Evolutionary conservation across 2,888 invertebrate species (phyloP).

Genomic region (Drosophila lutescens): DNA sequence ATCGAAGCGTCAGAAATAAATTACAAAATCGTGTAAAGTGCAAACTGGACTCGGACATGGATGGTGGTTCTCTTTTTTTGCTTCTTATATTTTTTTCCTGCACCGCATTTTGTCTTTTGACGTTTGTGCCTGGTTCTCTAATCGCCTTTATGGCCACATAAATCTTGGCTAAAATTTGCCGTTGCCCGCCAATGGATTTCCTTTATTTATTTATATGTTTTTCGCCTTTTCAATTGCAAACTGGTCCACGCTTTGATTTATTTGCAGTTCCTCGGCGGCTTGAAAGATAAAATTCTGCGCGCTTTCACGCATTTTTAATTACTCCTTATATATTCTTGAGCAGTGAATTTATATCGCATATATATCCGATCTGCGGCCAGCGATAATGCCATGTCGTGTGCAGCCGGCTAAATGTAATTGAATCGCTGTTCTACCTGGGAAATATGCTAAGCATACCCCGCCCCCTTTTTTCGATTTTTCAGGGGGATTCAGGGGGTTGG

Average conservation of each 20-base stretch:
- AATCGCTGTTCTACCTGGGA: conserved; percentile 55
- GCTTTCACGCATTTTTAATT: conserved; percentile 77
- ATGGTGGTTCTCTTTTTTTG: conserved; percentile 15
- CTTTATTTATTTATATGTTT: conserved; percentile 45
- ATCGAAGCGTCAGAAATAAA: conserved; percentile 80
- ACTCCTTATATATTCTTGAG: conserved; percentile 1
- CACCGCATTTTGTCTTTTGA: conserved; percentile 58
- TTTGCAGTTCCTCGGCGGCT: conserved; percentile 57
- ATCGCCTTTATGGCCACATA: conserved; percentile 81
- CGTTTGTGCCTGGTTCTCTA: conserved; percentile 68
- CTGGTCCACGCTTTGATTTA: conserved; percentile 79
- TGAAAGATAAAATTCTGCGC: conserved; percentile 65
- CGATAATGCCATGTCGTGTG: conserved; percentile 55
- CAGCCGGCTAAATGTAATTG: conserved; percentile 62
- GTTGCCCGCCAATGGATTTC: conserved; percentile 71
- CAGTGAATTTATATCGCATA: neutral
- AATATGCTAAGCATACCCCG: conserved; percentile 64
- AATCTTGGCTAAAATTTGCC: conserved; percentile 75
- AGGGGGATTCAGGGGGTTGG: neutral
- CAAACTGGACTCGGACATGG: conserved; percentile 64
- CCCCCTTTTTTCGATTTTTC: neutral
- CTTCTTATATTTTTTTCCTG: neutral
- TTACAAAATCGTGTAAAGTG: conserved; percentile 81
- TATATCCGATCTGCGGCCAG: conserved; percentile 33
- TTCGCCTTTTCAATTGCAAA: conserved; percentile 49